Base-by-base conservation (phyloP, 1,140 invertebrate genomes). In the Melipona quadrifasciata region DNA sequence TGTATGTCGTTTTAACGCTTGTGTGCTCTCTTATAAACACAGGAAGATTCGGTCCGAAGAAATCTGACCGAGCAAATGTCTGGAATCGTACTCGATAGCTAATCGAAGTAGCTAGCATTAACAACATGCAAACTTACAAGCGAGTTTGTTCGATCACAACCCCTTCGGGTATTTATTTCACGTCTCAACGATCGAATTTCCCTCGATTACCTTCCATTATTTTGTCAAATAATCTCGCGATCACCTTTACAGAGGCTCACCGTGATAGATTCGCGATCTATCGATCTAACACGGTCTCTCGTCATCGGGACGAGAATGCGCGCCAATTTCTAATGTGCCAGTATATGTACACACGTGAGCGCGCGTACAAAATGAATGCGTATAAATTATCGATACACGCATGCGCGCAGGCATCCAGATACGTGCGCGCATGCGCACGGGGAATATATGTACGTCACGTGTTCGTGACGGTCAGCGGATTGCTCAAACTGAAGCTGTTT, bases 321-420 rank as follows among this genome's bases (percentile, higher is more conserved):
- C 78, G 89, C 80, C 87, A 84, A 90, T 88, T 86, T 90, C 87
- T 84, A 83, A 90, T 88, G 89, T 90, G 89, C 89, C 89, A 90
- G 89, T 90, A 90, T 84, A 90, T 71, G 74, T 73, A 80, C 21
- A 70, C 74, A 61, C 68, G 65, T n/a, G 31, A 55, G 16, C 21
- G 17, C 53, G 67, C 73, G 68, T 70, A 24, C 34, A 39, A 27
- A 64, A 64, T 27, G n/a, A 64, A 64, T 64, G 61, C 61, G 61
- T 65, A 65, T 31, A 31, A 65, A 65, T 65, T 61, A 65, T 65
- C 11, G 65, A 76, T 34, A 27, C 21, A 75, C 39, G 14, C 27
- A 70, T 27, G 21, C 51, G 34, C 11, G 57, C 6, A 31, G 19
- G 34, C 17, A 65, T 16, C 34, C 31, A 57, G 10, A 51, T 12